Evolutionary conservation across 2,113 vertebrate genomes (phyloP), one percentile per base, ranked within the genome.

Genomic region (Toxotes jaculatrix): DNA sequence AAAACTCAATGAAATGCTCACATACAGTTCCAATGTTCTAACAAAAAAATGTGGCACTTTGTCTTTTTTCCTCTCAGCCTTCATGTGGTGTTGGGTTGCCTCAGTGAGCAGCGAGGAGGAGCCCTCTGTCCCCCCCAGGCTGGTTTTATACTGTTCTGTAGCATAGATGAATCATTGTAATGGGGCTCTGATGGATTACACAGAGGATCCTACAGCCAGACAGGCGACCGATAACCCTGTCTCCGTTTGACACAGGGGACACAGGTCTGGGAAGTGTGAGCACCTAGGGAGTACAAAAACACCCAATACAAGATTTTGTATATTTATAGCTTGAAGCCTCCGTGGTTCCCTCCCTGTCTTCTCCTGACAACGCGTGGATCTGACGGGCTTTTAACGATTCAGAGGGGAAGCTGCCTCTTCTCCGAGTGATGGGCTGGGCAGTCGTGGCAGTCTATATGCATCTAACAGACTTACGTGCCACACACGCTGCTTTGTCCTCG

Each of bases 81-180:
- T 88, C 84, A 93, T 89, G 89, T 92, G 85, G 91, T 86, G 82
- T 88, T 63, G 83, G 63, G 79, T 87, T 87, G 57, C 88, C 61
- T 79, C 63, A 72, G 45, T 57, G 83, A 87, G 73, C 47, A 71
- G 80, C 2, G 49, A 70, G 75, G 82, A 83, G 59, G 75, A 70
- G 51, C 49, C 4, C 69, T 66, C 63, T n/a, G 21, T 16, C 60
- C 77, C 87, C 87, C 79, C 61, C 56, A 42, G 83, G 86, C 87
- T 76, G 69, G 38, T 13, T 87, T 79, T 38, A 85, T 66, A 88
- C 84, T 83, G 76, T 91, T 80, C 64, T 79, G 68, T 27, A 68
- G 74, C 67, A 79, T 74, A 80, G 76, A 86, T 42, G 36, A 74
- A 80, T 84, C 83, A 73, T 74, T 84, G 85, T 91, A 88, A 88